Percentiles rank a stretch among this genome's conserved stretches.
Evolutionary conservation across 2,113 vertebrate species (phyloP).

Genomic region (Heterotis niloticus): DNA sequence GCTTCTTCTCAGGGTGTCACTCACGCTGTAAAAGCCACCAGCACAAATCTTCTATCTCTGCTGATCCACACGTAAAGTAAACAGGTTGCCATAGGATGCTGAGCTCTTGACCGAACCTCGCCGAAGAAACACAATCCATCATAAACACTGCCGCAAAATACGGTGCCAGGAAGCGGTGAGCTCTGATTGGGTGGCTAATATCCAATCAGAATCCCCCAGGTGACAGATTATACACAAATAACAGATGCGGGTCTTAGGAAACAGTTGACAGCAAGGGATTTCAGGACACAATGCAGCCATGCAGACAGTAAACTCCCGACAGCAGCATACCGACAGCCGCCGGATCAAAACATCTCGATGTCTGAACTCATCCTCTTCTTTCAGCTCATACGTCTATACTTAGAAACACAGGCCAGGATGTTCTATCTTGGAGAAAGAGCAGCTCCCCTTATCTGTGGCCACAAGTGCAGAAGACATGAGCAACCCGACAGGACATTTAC

Average conservation of each 20-base stretch:
- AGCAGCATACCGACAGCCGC: neutral
- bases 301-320: neutral
- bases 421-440: neutral
- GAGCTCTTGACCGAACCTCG: too few relatives aligned
- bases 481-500: neutral
- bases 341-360: too few relatives aligned
- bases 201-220: neutral
- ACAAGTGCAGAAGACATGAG: neutral
- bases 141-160: neutral
- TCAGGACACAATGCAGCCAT: neutral
- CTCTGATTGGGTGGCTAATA: neutral
- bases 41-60: too few relatives aligned
- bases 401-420: neutral
- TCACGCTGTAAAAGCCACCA: too few relatives aligned
- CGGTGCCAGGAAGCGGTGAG: neutral
- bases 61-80: too few relatives aligned
- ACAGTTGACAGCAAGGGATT: neutral
- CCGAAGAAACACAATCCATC: neutral
- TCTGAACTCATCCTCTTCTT: neutral
- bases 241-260: too few relatives aligned
- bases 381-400: slow-evolving; percentile 1
- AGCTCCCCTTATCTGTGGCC: neutral
- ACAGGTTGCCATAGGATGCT: too few relatives aligned
- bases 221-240: neutral
- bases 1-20: too few relatives aligned